Evolutionary conservation across 2,113 vertebrate genomes (phyloP).

Genomic region (Daboia siamensis): DNA sequence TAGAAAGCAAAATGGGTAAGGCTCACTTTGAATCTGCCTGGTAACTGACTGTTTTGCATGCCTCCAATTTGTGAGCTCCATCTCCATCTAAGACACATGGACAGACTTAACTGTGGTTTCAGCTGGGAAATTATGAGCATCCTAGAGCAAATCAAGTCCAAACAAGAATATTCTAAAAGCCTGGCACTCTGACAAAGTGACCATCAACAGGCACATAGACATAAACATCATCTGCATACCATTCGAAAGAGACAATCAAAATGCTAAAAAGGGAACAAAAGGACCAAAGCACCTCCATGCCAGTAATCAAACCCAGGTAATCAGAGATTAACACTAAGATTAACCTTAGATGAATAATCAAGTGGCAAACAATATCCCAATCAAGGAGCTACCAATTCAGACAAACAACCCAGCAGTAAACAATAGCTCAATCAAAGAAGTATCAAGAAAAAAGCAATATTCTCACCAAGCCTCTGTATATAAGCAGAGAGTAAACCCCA

Average conservation of each 20-base stretch:
- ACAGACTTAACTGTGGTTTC: background rate
- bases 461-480: too few species aligned
- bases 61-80: background rate
- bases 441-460: too few species aligned
- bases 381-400: too few species aligned
- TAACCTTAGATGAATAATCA: background rate
- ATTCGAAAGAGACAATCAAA: background rate
- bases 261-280: too few species aligned
- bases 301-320: background rate
- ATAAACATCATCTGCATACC: background rate
- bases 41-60: background rate
- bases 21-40: background rate
- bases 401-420: too few species aligned
- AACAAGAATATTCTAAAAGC: background rate
- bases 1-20: accelerated
- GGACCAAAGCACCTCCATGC: background rate
- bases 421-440: too few species aligned
- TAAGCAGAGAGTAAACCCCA: too few species aligned
- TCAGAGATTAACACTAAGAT: background rate
- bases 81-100: background rate
- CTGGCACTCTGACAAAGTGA: background rate
- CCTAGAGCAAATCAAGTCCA: background rate
- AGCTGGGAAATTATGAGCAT: too few species aligned
- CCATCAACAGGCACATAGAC: background rate
- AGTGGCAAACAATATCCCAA: background rate